Base-by-base conservation (phyloP, 1,140 invertebrate genomes). In the Penaeus chinensis region DNA sequence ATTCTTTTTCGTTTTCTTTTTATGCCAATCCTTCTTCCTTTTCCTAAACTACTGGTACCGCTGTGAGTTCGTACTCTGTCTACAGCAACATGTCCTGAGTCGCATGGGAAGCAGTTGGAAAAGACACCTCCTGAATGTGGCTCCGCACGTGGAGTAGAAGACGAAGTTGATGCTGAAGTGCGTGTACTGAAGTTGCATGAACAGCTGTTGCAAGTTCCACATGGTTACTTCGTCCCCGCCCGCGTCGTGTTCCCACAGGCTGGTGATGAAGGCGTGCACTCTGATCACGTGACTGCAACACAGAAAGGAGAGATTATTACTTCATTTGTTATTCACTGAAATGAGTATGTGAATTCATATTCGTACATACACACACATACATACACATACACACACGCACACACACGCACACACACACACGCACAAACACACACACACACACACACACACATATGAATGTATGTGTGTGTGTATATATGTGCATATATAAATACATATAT, bases 101-200 rank as follows among this genome's bases (percentile, higher is more conserved):
- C 80, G 27, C 62, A 78, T 93, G 10, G 92, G 92, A 11, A 94
- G 78, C 24, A 94, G 91, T 89, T 94, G 93, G 84, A 92, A 92
- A 22, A 94, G 91, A 89, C 93, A 94, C 42, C 93, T 92, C 32
- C 94, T 91, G 91, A 94, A 94, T 11, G 94, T 94, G 66, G 93
- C 92, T 2, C 94, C 94, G 89, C 93, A 94, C 92, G 94, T 93
- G 0, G 93, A 93, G 90, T 94, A 94, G 8, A 94, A 91, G 7
- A 94, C 91, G 89, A 94, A 94, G 91, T 94, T 94, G 85, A 94
- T 94, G 91, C 93, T 94, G 91, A 94, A 94, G 90, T 94, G 94
- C 8, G 94, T 94, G 90, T 94, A 94, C 89, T 94, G 94, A 0
- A 94, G 91, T 3, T 94, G 91, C 94, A 94, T 94, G 85, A 93